Conservation (phyloP, 1,140 invertebrate genomes). For the Belonocnema kinseyi region DNA sequence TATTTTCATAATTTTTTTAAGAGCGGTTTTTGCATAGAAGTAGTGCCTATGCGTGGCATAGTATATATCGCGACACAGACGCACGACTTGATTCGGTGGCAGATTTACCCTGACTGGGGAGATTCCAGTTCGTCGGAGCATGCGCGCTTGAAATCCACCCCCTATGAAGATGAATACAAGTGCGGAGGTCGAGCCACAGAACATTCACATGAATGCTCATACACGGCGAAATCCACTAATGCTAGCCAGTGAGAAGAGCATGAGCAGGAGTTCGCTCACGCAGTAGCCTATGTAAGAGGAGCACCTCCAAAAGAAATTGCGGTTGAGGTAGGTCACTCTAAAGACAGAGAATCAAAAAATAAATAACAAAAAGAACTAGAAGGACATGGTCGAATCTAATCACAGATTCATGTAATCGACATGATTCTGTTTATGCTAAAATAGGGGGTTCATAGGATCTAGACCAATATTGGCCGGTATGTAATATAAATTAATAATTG, state of each 20-base stretch:
- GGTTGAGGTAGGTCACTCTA: constrained; percentile 11
- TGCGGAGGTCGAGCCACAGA: neutral
- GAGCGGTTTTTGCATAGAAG: neutral
- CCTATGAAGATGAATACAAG: constrained; percentile 53
- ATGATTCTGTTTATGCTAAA: no score
- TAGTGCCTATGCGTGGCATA: neutral
- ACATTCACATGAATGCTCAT: constrained; percentile 40
- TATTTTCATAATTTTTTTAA: neutral
- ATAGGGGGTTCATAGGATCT: no score
- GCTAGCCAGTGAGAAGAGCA: constrained; percentile 49
- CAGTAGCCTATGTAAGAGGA: constrained; percentile 48
- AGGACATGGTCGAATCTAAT: no score
- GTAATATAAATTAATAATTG: no score
- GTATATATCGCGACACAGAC: constrained; percentile 42
- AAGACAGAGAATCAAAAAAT: neutral
- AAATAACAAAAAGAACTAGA: neutral
- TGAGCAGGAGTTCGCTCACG: constrained; percentile 53
- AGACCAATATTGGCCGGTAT: no score
- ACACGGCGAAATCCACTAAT: constrained; percentile 42
- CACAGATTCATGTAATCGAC: no score
- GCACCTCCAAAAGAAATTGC: constrained; percentile 52
- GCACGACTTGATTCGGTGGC: constrained; percentile 71
- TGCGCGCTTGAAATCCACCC: constrained; percentile 69
- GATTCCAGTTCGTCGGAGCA: constrained; percentile 70
- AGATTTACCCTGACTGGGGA: constrained; percentile 74